Evolutionary conservation across 1,140 invertebrate species (phyloP), one percentile per base, ranked within the genome.

Genomic region (Proales similis): DNA sequence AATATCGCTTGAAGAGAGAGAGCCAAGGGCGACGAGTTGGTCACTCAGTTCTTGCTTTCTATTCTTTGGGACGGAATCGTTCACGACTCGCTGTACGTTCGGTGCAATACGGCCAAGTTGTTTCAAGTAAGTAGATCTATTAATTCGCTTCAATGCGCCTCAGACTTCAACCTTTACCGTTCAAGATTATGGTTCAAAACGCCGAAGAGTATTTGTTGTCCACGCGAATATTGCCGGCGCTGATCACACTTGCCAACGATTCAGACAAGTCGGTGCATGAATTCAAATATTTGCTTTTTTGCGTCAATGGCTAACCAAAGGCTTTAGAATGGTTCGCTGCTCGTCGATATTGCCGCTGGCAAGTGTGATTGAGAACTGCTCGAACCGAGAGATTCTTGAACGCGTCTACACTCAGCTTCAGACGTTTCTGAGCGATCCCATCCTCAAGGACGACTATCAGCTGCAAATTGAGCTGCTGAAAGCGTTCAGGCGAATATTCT

Each of bases 351-450:
- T 32, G 24, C 38, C 38, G 12, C 33, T 43, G 12, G 22, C 38
- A 7, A 61, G 39, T 33, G 47, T 61, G 2, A 43, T 46, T 11
- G 39, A 32, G 27, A 45, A 45, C 26, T 61, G 39, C 38, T 22
- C 24, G 36, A 61, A 46, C 47, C 42, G 45, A 24, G 51, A 84
- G 77, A 80, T 83, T 17, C 76, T 82, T 48, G 84, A 85, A 67
- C 83, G 85, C 73, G 81, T 81, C 29, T 82, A 83, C 67, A 78
- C 85, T 70, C 83, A 85, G 67, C 70, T 86, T n/a, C 82, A 85
- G 72, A 81, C 78, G 3, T 82, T 84, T 36, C 70, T 82, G 39
- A 77, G 78, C 66, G 82, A 83, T 65, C 72, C 76, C 3, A 61
- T 72, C 4, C 76, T 78, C 38, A 68, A 72, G 42, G 79, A 79